These are phyloP conservation scores for Phortica variegata DNA, from an alignment of 1,140 invertebrate species.

Conservation along the genomic window DNA sequence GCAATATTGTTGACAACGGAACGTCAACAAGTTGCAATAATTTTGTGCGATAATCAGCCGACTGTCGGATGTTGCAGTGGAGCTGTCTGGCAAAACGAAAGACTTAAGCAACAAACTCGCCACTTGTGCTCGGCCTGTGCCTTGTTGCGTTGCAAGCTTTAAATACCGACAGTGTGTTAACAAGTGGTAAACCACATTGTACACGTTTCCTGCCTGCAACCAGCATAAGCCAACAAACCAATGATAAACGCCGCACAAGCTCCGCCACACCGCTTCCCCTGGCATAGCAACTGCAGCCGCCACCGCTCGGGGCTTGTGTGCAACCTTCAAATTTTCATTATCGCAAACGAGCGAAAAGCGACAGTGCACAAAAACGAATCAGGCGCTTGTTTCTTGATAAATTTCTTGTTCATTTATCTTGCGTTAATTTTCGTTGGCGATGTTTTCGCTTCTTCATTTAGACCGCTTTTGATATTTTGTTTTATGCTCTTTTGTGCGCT, in stretches of 20 bases:
- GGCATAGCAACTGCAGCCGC: no score
- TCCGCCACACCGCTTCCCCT: no score
- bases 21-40: slow-evolving; percentile 44
- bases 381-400: not conserved
- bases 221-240: no score
- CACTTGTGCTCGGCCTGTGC: slow-evolving; percentile 3
- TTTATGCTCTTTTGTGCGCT: no score
- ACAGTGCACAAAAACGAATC: slow-evolving; percentile 2
- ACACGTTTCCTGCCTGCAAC: not conserved
- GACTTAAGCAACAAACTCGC: slow-evolving; percentile 42
- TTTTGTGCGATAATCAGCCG: slow-evolving; percentile 5
- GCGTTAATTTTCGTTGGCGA: no score
- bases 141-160: slow-evolving; percentile 15
- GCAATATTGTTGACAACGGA: slow-evolving; percentile 50
- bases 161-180: slow-evolving; percentile 55
- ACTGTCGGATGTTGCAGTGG: no score
- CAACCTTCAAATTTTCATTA: not conserved
- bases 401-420: no score
- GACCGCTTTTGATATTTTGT: no score
- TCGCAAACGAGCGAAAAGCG: not conserved
- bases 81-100: slow-evolving; percentile 32
- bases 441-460: no score
- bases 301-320: no score
- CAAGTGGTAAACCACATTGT: slow-evolving; percentile 49
- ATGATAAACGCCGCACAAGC: no score